Evolutionary conservation across 2,797 vertebrate genomes (phyloP).

Genomic region (Gallinago stenura): DNA sequence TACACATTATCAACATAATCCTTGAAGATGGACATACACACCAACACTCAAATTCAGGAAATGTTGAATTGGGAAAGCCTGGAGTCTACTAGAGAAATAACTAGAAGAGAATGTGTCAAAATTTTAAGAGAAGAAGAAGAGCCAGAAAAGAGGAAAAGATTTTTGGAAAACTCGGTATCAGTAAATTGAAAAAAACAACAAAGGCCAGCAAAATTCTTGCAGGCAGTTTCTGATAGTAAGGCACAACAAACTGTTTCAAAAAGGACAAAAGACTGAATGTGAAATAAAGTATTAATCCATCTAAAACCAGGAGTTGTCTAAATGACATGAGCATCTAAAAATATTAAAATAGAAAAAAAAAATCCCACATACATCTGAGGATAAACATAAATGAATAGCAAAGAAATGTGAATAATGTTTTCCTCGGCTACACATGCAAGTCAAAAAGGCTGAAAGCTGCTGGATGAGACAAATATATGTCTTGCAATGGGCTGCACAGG

Average conservation of each 20-base stretch:
- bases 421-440: fast-evolving
- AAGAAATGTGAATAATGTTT: neutral
- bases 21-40: neutral
- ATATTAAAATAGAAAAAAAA: neutral
- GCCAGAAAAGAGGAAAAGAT: neutral
- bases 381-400: neutral
- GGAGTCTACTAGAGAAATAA: neutral
- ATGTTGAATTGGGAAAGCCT: neutral
- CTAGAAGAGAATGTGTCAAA: neutral
- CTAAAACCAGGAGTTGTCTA: neutral
- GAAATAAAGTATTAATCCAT: neutral
- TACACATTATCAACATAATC: neutral
- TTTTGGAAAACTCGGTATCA: neutral
- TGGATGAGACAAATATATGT: neutral
- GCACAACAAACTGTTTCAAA: neutral
- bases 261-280: fast-evolving
- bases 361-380: too few species aligned
- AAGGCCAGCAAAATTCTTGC: neutral
- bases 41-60: neutral
- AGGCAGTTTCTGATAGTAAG: neutral
- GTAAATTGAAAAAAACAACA: neutral
- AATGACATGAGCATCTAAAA: neutral
- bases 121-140: neutral
- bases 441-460: neutral
- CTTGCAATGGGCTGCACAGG: neutral